phyloP scores from a whole-genome alignment of 2,888 invertebrate genomes.

The Syrista parreyssii region DNA sequence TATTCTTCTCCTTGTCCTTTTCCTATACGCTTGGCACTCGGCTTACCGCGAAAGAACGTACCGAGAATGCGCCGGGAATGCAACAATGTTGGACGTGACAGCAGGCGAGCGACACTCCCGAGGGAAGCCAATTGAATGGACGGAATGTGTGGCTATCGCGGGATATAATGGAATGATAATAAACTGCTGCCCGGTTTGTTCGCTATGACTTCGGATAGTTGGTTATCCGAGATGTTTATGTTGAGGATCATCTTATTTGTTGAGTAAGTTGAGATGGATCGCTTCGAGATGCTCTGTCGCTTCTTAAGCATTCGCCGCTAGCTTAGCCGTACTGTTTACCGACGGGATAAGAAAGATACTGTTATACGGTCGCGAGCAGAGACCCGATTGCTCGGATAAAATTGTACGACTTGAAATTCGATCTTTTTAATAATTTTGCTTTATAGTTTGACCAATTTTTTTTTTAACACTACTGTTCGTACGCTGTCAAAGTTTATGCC shows the following conservation, averaged over 20 bases:
- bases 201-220: not conserved
- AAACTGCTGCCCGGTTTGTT: not conserved
- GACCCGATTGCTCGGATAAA: not conserved
- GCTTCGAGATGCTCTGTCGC: not conserved
- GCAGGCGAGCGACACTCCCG: conserved; percentile 31
- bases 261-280: not conserved
- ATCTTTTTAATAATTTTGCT: not conserved
- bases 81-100: conserved; percentile 47
- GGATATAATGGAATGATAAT: not conserved
- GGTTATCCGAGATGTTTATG: not conserved
- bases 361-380: not conserved
- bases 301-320: not conserved
- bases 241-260: not conserved
- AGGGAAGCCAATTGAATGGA: conserved; percentile 34
- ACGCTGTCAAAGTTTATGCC: not conserved
- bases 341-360: not conserved
- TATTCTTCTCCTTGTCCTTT: not conserved
- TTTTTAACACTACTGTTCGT: not conserved
- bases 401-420: not conserved
- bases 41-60: conserved; percentile 14
- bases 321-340: not conserved
- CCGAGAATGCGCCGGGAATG: conserved; percentile 31
- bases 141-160: conserved; percentile 5
- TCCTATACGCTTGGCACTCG: not conserved
- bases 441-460: not conserved